These are phyloP conservation scores for Netelia inedita DNA, from an alignment of 2,888 invertebrate species.

Conservation along the genomic window DNA sequence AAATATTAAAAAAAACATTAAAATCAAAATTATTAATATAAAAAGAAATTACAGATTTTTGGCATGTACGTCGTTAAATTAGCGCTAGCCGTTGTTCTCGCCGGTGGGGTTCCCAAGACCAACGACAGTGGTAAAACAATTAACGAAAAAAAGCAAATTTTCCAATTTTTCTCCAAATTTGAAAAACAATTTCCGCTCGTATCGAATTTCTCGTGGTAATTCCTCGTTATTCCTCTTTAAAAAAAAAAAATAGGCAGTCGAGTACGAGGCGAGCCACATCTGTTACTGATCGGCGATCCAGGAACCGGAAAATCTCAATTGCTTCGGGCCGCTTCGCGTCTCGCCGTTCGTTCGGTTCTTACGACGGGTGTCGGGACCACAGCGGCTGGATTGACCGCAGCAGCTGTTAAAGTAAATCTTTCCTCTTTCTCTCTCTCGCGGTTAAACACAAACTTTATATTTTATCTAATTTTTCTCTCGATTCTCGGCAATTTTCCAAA, in stretches of 20 bases:
- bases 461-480: neutral
- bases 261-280: conserved; percentile 93
- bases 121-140: conserved; percentile 85
- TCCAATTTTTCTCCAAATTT: too few species aligned
- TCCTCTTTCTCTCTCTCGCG: conserved; percentile 13
- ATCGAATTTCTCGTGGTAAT: neutral
- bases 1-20: conserved; percentile 38
- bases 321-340: conserved; percentile 89
- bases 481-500: neutral
- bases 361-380: conserved; percentile 96
- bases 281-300: conserved; percentile 94
- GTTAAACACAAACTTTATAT: conserved; percentile 9
- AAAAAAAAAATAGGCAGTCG: conserved; percentile 84
- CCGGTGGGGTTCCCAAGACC: conserved; percentile 87
- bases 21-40: neutral
- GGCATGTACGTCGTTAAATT: conserved; percentile 95
- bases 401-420: conserved; percentile 91
- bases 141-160: neutral
- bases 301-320: conserved; percentile 96
- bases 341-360: conserved; percentile 91
- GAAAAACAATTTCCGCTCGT: neutral
- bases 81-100: conserved; percentile 90
- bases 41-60: conserved; percentile 88
- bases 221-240: neutral
- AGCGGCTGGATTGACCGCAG: conserved; percentile 94